These are phyloP conservation scores for Coelinius sp. DNA, from an alignment of 2,888 invertebrate genomes.

Conservation along the genomic window DNA sequence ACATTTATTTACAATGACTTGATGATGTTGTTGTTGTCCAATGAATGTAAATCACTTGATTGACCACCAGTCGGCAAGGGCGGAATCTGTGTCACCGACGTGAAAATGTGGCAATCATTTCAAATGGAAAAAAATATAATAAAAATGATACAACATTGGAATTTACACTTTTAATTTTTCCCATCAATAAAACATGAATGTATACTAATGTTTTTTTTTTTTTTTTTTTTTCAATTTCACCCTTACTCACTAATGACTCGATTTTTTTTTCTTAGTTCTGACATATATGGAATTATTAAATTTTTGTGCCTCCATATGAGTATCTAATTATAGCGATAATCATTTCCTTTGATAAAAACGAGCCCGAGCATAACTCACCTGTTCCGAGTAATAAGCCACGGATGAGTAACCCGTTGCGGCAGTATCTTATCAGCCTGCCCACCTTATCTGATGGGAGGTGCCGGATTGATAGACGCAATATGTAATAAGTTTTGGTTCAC, in stretches of 20 bases:
- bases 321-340: neutral
- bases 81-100: neutral
- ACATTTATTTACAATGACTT: neutral
- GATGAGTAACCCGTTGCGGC: constrained; percentile 48
- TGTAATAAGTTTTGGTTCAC: constrained; percentile 27
- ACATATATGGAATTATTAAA: no score
- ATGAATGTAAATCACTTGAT: neutral
- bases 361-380: neutral
- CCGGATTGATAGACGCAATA: constrained; percentile 41
- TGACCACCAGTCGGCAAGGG: neutral
- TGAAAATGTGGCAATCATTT: no score
- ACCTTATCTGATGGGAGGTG: constrained; percentile 47
- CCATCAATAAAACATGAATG: no score
- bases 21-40: neutral
- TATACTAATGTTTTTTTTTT: no score
- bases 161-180: no score
- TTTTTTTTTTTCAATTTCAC: no score
- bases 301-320: no score
- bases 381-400: constrained; percentile 2
- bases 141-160: no score
- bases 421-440: constrained; percentile 47
- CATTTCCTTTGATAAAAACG: neutral
- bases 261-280: no score
- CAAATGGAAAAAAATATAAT: no score
- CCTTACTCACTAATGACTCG: no score